Base-by-base conservation (phyloP, 1,140 invertebrate genomes). In the Hestina assimilis region DNA sequence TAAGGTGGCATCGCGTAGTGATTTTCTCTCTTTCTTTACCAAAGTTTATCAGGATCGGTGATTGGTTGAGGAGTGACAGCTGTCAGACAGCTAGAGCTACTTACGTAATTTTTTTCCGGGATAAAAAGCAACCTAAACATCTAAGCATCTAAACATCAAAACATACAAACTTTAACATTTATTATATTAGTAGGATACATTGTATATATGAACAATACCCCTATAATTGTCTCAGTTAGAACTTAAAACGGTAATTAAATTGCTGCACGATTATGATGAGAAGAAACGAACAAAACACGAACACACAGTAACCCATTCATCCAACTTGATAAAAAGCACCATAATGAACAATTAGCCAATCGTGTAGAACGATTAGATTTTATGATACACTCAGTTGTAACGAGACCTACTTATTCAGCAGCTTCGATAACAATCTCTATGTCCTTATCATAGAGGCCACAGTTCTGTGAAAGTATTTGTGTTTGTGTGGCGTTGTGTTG, bases 291-390 rank as follows among this genome's bases (percentile, higher is more conserved):
- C 12, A 29, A 42, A 38, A 42, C 54, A 31, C 23, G 23, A n/a
- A n/a, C n/a, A 14, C 23, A 15, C 20, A 23, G 20, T 5, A 38
- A 33, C 28, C 28, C 35, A 54, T 60, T 54, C 50, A 60, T 35
- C 26, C 38, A 43, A 40, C 15, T 40, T 50, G 11, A 47, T 24
- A 60, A 54, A 54, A 60, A 60, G 31, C 38, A 31, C 6, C 41
- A 48, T 60, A 50, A 54, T 54, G 43, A 48, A 42, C 43, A 54
- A 60, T 60, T 60, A 60, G 51, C 45, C 51, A 60, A 54, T 46
- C 35, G 45, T 20, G 29, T 31, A 17, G n/a, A 38, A 14, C 23
- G 43, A 57, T 57, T 48, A 57, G 11, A 14, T 15, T 57, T 57
- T 57, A 48, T 57, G 23, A 38, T 28, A 14, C 23, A 3, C 3